Evolutionary conservation across 2,113 vertebrate species (phyloP), one percentile per base, ranked within the genome.

Genomic region (Beaufortia kweichowensis): DNA sequence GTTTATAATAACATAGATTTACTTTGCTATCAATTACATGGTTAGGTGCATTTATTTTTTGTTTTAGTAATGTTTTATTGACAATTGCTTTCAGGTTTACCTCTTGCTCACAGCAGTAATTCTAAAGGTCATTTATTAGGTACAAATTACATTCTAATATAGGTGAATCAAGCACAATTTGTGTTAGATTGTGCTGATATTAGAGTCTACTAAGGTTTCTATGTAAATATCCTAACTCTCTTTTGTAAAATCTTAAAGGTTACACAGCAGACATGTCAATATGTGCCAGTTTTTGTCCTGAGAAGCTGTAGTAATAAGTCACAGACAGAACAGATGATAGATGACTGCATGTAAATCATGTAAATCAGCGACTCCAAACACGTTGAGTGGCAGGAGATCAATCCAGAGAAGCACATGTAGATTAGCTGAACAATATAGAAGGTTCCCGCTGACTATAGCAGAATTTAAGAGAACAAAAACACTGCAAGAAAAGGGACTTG

Each of bases 401-500:
- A 14, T 78, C 17, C 55, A 43, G 57, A 57, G 50, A 56, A n/a
- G 17, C 55, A 70, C 33, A 24, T 46, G 29, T 31, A 55, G 73
- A 60, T 50, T 56, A 53, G 64, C 24, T 75, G 39, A 75, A 59
- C 46, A 65, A 48, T 76, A 31, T 71, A 29, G 24, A 48, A 3
- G 57, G 46, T 61, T 64, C 33, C 15, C 66, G 65, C 72, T 71
- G 72, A 79, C 72, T 35, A 19, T 35, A 19, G 57, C 66, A 71
- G 53, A 41, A 55, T 41, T 75, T 21, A 63, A 46, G 43, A 57
- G 24, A 63, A 48, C 61, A 74, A 77, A 81, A 73, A 50, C 66
- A 59, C 48, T 64, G 31, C 24, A 76, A 63, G 33, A 33, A 50
- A 62, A 53, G 48, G n/a, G 19, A 21, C 7, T 9, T 7, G 7